phyloP scores from a whole-genome alignment of 1,140 invertebrate genomes.

The Helicoverpa armigera region DNA sequence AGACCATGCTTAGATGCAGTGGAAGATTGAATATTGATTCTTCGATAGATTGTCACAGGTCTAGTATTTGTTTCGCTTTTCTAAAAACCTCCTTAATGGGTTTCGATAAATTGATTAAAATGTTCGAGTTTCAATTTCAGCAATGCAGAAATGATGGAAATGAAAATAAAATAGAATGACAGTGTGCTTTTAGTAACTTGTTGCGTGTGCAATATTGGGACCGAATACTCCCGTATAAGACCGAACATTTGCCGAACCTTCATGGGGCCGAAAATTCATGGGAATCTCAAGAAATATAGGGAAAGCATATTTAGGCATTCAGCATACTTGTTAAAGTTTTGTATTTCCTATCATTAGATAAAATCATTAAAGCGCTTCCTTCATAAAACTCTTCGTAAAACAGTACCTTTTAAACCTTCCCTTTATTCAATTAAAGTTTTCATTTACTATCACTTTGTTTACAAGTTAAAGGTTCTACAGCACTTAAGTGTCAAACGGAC shows the following conservation, averaged over 20 bases:
- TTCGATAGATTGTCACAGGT: too few relatives aligned
- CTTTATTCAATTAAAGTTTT: conserved; percentile 22
- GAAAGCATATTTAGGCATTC: too few relatives aligned
- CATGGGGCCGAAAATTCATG: too few relatives aligned
- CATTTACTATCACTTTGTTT: conserved; percentile 35
- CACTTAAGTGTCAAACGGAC: conserved; percentile 77
- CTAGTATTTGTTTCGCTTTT: too few relatives aligned
- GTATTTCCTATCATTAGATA: too few relatives aligned
- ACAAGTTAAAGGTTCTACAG: conserved; percentile 49
- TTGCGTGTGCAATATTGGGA: neutral
- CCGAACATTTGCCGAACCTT: neutral
- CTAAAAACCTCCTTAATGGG: too few relatives aligned
- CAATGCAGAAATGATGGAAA: neutral
- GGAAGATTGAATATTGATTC: too few relatives aligned
- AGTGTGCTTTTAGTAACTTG: neutral
- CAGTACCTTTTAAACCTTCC: neutral
- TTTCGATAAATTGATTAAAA: too few relatives aligned
- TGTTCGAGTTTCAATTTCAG: neutral
- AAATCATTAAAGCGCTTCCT: too few relatives aligned
- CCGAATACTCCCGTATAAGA: neutral
- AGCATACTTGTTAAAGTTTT: too few relatives aligned
- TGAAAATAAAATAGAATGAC: neutral
- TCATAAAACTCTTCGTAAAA: neutral
- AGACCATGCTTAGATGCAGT: too few relatives aligned
- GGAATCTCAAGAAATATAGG: too few relatives aligned